Evolutionary conservation across 1,140 invertebrate genomes (phyloP).

Genomic region (Brachionus sp.): DNA sequence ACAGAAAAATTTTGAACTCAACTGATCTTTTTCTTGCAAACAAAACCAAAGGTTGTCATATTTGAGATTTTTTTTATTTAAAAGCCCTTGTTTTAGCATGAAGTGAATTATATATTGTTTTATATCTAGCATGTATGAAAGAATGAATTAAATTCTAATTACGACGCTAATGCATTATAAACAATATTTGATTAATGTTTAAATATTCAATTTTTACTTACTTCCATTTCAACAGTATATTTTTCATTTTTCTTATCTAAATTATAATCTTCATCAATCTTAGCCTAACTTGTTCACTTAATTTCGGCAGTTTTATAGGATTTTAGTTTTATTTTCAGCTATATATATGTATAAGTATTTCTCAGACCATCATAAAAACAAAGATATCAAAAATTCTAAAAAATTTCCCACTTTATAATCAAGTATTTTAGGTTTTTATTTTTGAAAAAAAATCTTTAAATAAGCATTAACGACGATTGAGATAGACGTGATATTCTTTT

Average conservation of each 20-base stretch:
- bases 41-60: not conserved
- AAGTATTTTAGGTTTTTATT: too few relatives aligned
- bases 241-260: constrained; percentile 20
- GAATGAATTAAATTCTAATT: constrained; percentile 16
- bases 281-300: not conserved
- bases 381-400: not conserved
- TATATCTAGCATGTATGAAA: not conserved
- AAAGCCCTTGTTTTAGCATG: not conserved
- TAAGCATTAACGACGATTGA: too few relatives aligned
- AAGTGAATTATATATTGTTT: not conserved
- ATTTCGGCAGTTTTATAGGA: not conserved
- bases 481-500: too few relatives aligned
- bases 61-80: not conserved
- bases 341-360: not conserved
- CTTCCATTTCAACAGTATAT: not conserved
- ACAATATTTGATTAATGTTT: not conserved
- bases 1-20: not conserved
- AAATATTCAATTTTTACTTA: not conserved
- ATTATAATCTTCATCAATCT: not conserved
- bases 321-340: not conserved
- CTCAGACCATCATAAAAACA: not conserved
- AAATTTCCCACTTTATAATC: too few relatives aligned
- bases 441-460: too few relatives aligned
- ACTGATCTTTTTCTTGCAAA: not conserved
- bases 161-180: not conserved